These are phyloP conservation scores for Apodemus agrarius DNA, from an alignment of 2,797 vertebrate species.

Conservation along the genomic window DNA sequence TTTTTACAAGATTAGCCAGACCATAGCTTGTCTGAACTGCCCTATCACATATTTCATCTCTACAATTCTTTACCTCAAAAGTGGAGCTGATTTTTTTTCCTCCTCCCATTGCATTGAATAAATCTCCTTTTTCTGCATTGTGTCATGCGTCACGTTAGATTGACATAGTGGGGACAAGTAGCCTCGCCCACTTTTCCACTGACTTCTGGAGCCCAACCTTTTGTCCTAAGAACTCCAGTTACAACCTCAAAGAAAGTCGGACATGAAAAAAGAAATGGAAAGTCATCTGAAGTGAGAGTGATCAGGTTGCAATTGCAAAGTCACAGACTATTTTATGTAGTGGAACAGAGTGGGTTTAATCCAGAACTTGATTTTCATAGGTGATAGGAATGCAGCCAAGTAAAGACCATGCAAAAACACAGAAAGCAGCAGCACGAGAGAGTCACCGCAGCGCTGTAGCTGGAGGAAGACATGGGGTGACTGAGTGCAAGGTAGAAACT, in stretches of 20 bases:
- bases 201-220: neutral
- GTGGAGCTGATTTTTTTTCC: neutral
- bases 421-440: neutral
- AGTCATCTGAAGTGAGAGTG: neutral
- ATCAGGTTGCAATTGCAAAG: neutral
- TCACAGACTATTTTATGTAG: constrained; percentile 8
- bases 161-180: neutral
- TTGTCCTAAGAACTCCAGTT: neutral
- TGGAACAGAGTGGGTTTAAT: constrained; percentile 27
- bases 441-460: neutral
- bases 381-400: neutral
- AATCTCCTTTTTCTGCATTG: neutral
- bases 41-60: neutral
- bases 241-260: neutral
- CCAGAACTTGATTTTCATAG: neutral
- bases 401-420: neutral
- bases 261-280: neutral
- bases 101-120: neutral
- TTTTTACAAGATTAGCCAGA: neutral
- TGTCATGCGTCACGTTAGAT: neutral
- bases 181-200: neutral
- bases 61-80: neutral
- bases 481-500: neutral
- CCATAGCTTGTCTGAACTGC: neutral
- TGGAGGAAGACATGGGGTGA: neutral